Evolutionary conservation across 1,140 invertebrate species (phyloP).

Genomic region (Caerostris darwini): DNA sequence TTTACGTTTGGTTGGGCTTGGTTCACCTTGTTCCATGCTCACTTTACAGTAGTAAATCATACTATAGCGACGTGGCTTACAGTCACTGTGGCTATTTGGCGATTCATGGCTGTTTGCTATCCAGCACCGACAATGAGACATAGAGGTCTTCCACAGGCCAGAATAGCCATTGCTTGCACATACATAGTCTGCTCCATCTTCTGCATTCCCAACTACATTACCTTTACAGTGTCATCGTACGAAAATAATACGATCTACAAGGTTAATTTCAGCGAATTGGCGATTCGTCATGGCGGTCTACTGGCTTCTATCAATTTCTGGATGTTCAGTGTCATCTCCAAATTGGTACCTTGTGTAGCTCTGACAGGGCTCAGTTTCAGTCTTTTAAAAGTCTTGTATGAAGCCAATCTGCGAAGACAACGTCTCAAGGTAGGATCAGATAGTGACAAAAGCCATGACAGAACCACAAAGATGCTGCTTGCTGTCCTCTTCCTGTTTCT

Average conservation of each 20-base stretch:
- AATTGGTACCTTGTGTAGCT: constrained; percentile 91
- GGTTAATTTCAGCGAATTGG: constrained; percentile 85
- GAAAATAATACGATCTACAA: constrained; percentile 84
- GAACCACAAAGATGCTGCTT: constrained; percentile 94
- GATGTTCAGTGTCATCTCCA: constrained; percentile 92
- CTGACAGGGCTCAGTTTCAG: constrained; percentile 91
- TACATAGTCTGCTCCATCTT: constrained; percentile 89
- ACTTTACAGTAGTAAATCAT: constrained; percentile 91
- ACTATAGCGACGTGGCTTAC: constrained; percentile 96
- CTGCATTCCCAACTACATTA: constrained; percentile 85
- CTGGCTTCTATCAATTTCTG: constrained; percentile 90
- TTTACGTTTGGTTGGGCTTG: constrained; percentile 78
- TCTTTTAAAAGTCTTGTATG: constrained; percentile 85
- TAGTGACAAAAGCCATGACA: constrained; percentile 83
- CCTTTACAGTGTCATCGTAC: constrained; percentile 75
- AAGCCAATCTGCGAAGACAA: constrained; percentile 86
- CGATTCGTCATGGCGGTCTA: constrained; percentile 84
- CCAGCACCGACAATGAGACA: constrained; percentile 75
- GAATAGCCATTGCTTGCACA: constrained; percentile 87
- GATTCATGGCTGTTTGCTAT: constrained; percentile 90
- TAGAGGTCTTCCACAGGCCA: constrained; percentile 84
- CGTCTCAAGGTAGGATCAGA: constrained; percentile 73
- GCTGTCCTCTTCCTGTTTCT: constrained; percentile 87
- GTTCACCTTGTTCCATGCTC: constrained; percentile 82
- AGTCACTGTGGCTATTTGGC: constrained; percentile 94